Base-by-base conservation (phyloP, 1,140 invertebrate species). In the Drosophila lowei region DNA sequence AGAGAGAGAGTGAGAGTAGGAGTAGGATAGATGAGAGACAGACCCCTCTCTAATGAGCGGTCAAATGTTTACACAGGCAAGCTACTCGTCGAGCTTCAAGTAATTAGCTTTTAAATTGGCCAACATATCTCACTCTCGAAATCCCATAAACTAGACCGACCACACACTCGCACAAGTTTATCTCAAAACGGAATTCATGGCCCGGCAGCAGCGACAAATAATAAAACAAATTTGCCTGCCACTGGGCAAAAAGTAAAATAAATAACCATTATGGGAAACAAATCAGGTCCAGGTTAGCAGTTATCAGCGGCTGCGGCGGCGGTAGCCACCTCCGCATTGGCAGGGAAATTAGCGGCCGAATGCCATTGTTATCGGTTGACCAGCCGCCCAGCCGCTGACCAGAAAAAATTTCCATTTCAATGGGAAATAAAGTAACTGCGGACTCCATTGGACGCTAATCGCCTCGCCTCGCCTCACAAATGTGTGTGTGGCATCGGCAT, bases 221-320 rank as follows among this genome's bases (percentile, higher is more conserved):
- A 38, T 60, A 50, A 72, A 21, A 43, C 68, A 60, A 78, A 68
- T 59, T 25, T 25, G 23, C 5, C 5, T 72, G 59, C 47, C 21
- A 16, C 16, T 48, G 57, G 47, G 54, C 23, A 25, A 67, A 76
- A 81, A 73, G 62, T 46, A 61, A 78, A 73, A 64, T 77, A 77
- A 81, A 81, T 81, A 83, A 74, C 68, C 77, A 81, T 78, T 72
- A 77, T 71, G 42, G 59, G 34, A 64, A 71, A 63, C 74, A 77
- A 71, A 76, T 79, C 77, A 65, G 77, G 52, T 41, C 41, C 28
- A 56, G 56, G 44, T 38, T 34, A 11, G 53, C 44, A 58, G 44
- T 41, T 54, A 62, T 52, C 47, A 38, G 25, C 8, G 28, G 28
- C 7, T 6, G 28, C 7, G 28, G 28, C 28, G 6, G 25, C 6